phyloP scores from a whole-genome alignment of 2,113 vertebrate genomes.

The Clarias gariepinus region DNA sequence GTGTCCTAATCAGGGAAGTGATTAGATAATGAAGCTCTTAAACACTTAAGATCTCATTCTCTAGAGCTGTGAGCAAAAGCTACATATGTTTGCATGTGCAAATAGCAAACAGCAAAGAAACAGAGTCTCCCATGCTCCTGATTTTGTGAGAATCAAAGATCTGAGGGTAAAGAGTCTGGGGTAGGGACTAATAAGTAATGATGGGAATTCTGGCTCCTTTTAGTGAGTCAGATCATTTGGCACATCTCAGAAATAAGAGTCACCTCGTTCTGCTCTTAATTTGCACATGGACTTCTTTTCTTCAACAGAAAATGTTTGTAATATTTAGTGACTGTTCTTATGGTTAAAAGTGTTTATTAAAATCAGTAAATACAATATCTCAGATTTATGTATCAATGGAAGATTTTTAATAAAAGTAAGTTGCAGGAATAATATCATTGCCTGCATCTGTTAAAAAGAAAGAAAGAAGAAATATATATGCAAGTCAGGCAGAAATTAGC shows the following conservation, averaged over 20 bases:
- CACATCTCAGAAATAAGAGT: neutral
- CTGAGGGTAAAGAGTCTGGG: neutral
- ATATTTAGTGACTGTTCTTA: neutral
- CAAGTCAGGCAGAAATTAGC: neutral
- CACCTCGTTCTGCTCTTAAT: neutral
- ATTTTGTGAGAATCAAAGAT: neutral
- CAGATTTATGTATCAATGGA: neutral
- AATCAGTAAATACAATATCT: neutral
- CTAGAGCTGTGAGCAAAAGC: slow-evolving; percentile 23
- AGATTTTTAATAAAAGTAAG: neutral
- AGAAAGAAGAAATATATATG: neutral
- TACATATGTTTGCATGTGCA: slow-evolving; percentile 31
- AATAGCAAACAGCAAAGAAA: slow-evolving; percentile 23
- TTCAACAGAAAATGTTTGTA: too few species aligned
- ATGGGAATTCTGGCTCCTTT: neutral
- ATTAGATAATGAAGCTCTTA: slow-evolving; percentile 98
- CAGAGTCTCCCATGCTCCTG: neutral
- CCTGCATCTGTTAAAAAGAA: neutral
- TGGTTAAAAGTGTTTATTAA: neutral
- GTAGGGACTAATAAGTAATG: neutral
- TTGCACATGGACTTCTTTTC: neutral
- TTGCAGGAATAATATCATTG: neutral
- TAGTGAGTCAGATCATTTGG: neutral
- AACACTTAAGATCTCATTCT: slow-evolving; percentile 69
- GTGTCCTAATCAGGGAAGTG: slow-evolving; percentile 84